A percentile compares a stretch with the other conserved stretches of the same genome.
phyloP scores from a whole-genome alignment of 2,797 vertebrate species.

The Melanotaenia pygmaea region DNA sequence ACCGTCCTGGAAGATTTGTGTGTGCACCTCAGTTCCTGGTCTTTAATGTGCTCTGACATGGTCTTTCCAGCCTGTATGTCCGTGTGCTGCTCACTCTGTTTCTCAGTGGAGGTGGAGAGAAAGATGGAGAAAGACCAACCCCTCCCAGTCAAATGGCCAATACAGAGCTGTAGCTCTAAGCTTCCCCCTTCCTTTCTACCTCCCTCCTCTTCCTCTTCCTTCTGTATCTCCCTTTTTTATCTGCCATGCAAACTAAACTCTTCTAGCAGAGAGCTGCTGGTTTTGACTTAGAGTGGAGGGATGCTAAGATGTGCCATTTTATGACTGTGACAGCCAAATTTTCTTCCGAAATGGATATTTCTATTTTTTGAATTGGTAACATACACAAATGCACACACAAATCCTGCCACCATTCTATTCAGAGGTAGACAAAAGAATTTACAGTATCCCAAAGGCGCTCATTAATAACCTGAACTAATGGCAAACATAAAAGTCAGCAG shows the following conservation, averaged over 20 bases:
- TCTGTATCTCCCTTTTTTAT: slow-evolving; percentile 52
- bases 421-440: slow-evolving; percentile 22
- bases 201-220: slow-evolving; percentile 47
- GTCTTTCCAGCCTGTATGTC: slow-evolving; percentile 32
- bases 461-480: slow-evolving; percentile 35
- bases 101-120: slow-evolving; percentile 53
- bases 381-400: slow-evolving; percentile 6
- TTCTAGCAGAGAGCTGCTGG: slow-evolving; percentile 42
- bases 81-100: slow-evolving; percentile 40
- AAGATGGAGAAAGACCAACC: slow-evolving; percentile 68
- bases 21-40: slow-evolving; percentile 34
- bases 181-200: slow-evolving; percentile 20
- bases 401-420: not conserved
- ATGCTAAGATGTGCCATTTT: slow-evolving; percentile 24
- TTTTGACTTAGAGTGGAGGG: slow-evolving; percentile 28
- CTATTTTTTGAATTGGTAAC: not conserved
- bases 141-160: slow-evolving; percentile 72
- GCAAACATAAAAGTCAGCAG: slow-evolving; percentile 35
- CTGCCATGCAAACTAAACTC: slow-evolving; percentile 66
- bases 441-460: slow-evolving; percentile 15
- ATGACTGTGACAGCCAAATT: slow-evolving; percentile 39
- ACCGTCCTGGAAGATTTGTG: slow-evolving; percentile 17
- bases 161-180: slow-evolving; percentile 64
- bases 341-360: not conserved
- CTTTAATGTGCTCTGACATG: slow-evolving; percentile 45